Conservation (phyloP, 2,888 invertebrate species). For the Sisyra nigra region DNA sequence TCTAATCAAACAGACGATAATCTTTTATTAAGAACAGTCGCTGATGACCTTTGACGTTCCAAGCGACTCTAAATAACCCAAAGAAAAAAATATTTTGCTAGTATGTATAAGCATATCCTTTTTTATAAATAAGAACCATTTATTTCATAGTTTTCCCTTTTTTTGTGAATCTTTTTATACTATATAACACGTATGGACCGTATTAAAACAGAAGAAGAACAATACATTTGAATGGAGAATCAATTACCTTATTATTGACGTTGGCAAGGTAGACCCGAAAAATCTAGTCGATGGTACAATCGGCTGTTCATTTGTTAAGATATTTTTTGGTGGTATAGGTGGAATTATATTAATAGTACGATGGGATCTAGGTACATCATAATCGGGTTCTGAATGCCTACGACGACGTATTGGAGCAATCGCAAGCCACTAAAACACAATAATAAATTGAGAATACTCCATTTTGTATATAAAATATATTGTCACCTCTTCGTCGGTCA, state of each 20-base stretch:
- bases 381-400: conserved; percentile 27
- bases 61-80: no score
- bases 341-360: conserved; percentile 19
- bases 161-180: no score
- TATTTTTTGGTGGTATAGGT: conserved; percentile 11
- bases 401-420: conserved; percentile 20
- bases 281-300: conserved; percentile 23
- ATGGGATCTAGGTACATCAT: conserved; percentile 30
- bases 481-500: conserved; percentile 22
- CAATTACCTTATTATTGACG: conserved; percentile 10
- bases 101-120: no score
- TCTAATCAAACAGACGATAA: no score
- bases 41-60: no score
- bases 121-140: no score
- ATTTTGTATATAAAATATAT: conserved; percentile 2
- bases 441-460: not conserved
- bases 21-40: no score
- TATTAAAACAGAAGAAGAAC: no score
- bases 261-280: conserved; percentile 21
- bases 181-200: no score
- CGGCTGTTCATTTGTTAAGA: conserved; percentile 13
- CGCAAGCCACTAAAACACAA: conserved; percentile 20
- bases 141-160: no score
- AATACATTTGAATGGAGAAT: no score
- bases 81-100: no score